Base-by-base conservation (phyloP, 2,113 vertebrate species). In the Fukomys damarensis region DNA sequence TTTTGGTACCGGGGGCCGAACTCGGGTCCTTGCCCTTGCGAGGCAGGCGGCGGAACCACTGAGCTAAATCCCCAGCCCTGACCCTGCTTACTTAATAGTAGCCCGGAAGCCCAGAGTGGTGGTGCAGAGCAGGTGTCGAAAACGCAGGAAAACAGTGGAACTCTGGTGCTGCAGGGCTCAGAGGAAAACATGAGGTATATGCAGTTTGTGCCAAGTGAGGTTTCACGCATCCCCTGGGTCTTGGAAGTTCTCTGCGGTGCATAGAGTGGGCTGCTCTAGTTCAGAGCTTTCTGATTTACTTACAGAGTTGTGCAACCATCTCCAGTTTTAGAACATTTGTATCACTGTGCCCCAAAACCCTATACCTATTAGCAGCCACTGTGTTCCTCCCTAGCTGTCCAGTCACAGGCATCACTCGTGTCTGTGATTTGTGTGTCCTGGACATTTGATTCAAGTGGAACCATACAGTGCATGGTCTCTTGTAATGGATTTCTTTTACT, bases 181-280 rank as follows among this genome's bases (percentile, higher is more conserved):
- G 10, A 20, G 41, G 41, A n/a, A 52, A 38, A 3, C 41, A 20
- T 3, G 11, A 24, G 1, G 28, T 5, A 32, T 0, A 4, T 2
- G 9, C 3, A 46, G 77, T n/a, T 24, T 9, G 49, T 8, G 24
- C 77, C 38, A 3, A 0, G 22, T 0, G 35, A 72, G 72, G 76
- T 32, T 35, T 11, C 22, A 3, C 1, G 41, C 19, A 11, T 6
- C 66, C 56, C 24, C 13, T 38, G 59, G 19, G 24, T 28, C 7
- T 24, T 19, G 41, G 24, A n/a, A 28, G 11, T 22, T 3, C 1
- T 89, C 54, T 58, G 32, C 32, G 6, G 13, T 28, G 49, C 38
- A 22, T 22, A 2, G 8, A 26, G 35, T 66, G 22, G 56, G 17
- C 24, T 28, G n/a, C 43, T 43, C 9, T 54, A 24, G 19, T 46